Percentiles rank a stretch among this genome's conserved stretches.
These are phyloP conservation scores for Leptodactylus fallax DNA, from an alignment of 2,797 vertebrate species.

Conservation along the genomic window DNA sequence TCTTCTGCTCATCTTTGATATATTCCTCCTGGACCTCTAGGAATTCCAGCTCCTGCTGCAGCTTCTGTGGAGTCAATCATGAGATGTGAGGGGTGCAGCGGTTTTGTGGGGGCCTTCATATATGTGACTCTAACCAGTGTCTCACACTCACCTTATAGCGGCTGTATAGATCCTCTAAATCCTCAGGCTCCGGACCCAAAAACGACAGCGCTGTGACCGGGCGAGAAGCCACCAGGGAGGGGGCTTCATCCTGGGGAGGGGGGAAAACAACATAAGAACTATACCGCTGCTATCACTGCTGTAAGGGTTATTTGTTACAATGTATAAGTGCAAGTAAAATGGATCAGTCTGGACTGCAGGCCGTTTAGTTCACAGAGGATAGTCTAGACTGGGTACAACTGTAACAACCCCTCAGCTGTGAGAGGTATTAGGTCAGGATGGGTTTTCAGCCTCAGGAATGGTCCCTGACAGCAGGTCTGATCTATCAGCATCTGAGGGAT, in stretches of 20 bases:
- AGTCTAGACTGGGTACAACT: too few species aligned
- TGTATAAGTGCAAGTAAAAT: too few species aligned
- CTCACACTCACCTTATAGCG: conserved; percentile 85
- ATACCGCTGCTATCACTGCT: too few species aligned
- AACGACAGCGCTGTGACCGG: conserved; percentile 89
- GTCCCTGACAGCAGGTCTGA: too few species aligned
- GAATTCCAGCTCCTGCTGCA: conserved; percentile 95
- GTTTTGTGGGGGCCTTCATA: background rate
- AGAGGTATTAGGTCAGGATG: too few species aligned
- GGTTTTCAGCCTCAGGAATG: too few species aligned
- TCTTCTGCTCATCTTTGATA: conserved; percentile 96
- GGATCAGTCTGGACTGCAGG: too few species aligned
- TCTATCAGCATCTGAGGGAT: too few species aligned
- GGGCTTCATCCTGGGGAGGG: conserved; percentile 83
- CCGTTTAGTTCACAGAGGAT: too few species aligned
- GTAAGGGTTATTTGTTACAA: too few species aligned
- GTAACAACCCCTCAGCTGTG: too few species aligned
- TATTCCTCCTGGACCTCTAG: conserved; percentile 95
- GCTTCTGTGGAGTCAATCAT: conserved; percentile 76
- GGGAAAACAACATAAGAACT: background rate
- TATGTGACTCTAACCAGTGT: rapidly evolving
- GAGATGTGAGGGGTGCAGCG: background rate
- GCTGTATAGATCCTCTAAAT: conserved; percentile 92
- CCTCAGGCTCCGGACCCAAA: conserved; percentile 89
- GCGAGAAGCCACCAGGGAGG: conserved; percentile 81